These are phyloP conservation scores for Drosophila sturtevanti DNA, from an alignment of 1,140 invertebrate genomes.

Conservation along the genomic window DNA sequence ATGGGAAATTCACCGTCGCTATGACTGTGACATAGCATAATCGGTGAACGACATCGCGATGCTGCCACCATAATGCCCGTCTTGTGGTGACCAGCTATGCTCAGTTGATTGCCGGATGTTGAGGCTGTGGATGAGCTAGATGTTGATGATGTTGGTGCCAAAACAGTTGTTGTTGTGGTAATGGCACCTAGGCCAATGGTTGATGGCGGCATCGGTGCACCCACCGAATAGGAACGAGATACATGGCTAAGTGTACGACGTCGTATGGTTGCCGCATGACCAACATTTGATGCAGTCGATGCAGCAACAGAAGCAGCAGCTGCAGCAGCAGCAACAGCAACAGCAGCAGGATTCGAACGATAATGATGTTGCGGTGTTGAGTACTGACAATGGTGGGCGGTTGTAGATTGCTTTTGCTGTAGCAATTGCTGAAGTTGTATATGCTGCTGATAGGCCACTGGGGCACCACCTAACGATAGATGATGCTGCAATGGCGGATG, in stretches of 20 bases:
- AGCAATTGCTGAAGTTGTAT: slow-evolving; percentile 35
- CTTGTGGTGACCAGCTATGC: slow-evolving; percentile 58
- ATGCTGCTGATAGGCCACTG: slow-evolving; percentile 63
- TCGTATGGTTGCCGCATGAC: slow-evolving; percentile 62
- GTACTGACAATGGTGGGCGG: slow-evolving; percentile 55
- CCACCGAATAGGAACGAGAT: slow-evolving; percentile 74
- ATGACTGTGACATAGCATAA: slow-evolving; percentile 92
- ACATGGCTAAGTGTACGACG: slow-evolving; percentile 77
- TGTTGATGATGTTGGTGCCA: slow-evolving; percentile 20
- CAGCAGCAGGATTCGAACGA: slow-evolving; percentile 39
- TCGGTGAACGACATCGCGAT: slow-evolving; percentile 85
- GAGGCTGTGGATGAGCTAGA: slow-evolving; percentile 10
- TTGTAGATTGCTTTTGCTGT: slow-evolving; percentile 30
- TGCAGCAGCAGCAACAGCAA: no score
- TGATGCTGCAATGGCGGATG: slow-evolving; percentile 80
- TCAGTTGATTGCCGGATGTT: slow-evolving; percentile 46
- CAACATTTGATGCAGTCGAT: slow-evolving; percentile 26
- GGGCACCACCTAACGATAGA: slow-evolving; percentile 69
- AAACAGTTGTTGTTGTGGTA: slow-evolving; percentile 19
- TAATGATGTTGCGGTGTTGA: slow-evolving; percentile 75
- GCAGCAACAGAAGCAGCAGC: slow-evolving; percentile 36
- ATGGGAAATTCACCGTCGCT: slow-evolving; percentile 92
- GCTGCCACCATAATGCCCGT: slow-evolving; percentile 71
- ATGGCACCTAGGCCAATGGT: slow-evolving; percentile 11
- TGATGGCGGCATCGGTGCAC: slow-evolving; percentile 35